phyloP scores from a whole-genome alignment of 2,888 invertebrate genomes.

The Apodemia mormo region DNA sequence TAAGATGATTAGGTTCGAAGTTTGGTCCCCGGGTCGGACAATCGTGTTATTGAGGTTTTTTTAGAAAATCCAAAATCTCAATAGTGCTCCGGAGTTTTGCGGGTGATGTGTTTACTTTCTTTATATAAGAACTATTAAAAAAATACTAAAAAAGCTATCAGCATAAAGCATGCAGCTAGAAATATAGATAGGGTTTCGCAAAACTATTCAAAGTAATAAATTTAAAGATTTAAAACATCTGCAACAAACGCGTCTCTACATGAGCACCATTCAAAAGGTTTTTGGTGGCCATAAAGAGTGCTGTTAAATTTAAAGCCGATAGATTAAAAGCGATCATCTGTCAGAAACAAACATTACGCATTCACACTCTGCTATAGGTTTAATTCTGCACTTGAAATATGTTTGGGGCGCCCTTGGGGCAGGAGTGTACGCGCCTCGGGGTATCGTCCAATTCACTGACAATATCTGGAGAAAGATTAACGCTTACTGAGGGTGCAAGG shows the following conservation, averaged over 20 bases:
- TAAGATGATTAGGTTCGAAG: no score
- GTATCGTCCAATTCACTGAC: slow-evolving; percentile 61
- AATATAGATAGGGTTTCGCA: neutral
- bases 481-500: slow-evolving; percentile 45
- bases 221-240: slow-evolving; percentile 43
- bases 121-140: no score
- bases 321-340: slow-evolving; percentile 73
- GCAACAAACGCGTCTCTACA: slow-evolving; percentile 46
- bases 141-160: no score
- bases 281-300: slow-evolving; percentile 53
- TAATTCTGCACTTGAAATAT: slow-evolving; percentile 80
- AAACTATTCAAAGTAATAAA: slow-evolving; percentile 13
- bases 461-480: slow-evolving; percentile 58
- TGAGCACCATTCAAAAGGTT: slow-evolving; percentile 62
- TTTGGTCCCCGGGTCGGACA: no score
- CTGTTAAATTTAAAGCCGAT: slow-evolving; percentile 61
- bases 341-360: slow-evolving; percentile 68
- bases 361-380: slow-evolving; percentile 71
- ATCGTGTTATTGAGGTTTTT: no score
- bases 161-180: neutral
- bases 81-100: no score
- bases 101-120: no score
- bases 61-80: no score
- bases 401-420: slow-evolving; percentile 46
- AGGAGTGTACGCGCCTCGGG: slow-evolving; percentile 49